phyloP scores from a whole-genome alignment of 2,113 vertebrate genomes.

The Sporophila hypoxantha region DNA sequence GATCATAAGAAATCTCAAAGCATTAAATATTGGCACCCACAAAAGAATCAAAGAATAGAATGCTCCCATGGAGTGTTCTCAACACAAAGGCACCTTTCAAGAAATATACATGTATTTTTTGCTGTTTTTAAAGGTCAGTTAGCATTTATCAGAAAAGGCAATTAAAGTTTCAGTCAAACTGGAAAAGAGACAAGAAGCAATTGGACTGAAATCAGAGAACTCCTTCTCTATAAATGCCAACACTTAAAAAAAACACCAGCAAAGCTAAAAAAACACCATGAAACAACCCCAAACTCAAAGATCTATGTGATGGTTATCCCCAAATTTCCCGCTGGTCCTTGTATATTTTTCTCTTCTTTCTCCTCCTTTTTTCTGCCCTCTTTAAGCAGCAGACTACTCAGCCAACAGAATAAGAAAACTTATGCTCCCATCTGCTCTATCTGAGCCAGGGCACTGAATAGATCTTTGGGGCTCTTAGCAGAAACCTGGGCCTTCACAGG shows the following conservation, averaged over 20 bases:
- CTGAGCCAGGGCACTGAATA: neutral
- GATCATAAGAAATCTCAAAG: conserved; percentile 14
- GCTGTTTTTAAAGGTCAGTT: conserved; percentile 32
- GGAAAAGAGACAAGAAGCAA: neutral
- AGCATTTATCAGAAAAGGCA: conserved; percentile 24
- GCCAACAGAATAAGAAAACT: neutral
- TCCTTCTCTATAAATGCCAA: neutral
- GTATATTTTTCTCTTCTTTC: neutral
- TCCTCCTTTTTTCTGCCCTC: neutral
- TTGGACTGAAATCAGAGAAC: neutral
- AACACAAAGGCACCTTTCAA: conserved; percentile 35
- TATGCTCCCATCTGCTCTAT: neutral
- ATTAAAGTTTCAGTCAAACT: conserved; percentile 30
- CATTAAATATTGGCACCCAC: conserved; percentile 6
- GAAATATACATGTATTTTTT: neutral
- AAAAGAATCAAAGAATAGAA: neutral
- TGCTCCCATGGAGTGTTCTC: neutral
- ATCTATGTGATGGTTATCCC: neutral
- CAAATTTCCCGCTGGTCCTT: neutral
- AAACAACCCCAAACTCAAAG: neutral
- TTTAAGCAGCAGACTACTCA: neutral
- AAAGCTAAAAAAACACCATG: neutral
- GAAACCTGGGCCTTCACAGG: neutral
- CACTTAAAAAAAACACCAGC: neutral
- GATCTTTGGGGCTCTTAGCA: neutral